Base-by-base conservation (phyloP, 2,888 invertebrate genomes). In the Ctena decussata region DNA sequence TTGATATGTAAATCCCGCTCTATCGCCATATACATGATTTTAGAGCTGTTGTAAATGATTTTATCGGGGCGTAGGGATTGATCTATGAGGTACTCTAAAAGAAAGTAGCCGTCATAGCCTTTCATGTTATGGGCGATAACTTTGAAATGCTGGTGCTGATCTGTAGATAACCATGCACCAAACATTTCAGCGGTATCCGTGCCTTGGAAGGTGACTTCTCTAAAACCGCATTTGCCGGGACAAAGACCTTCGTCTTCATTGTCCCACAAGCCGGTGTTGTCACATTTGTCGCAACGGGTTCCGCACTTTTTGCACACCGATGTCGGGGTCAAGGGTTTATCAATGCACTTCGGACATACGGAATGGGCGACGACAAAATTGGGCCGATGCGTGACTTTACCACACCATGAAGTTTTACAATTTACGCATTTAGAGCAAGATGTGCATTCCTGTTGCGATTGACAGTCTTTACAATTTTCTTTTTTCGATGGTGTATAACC, bases 201-300 rank as follows among this genome's bases (percentile, higher is more conserved):
- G 11, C 83, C 84, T 49, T 70, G 18, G 71, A 87, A 85, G 12
- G 71, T 53, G 53, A 46, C 27, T 46, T 87, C 85, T 70, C 83
- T 53, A 24, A 77, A 76, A n/a, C 82, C 84, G 39, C 88, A 88
- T 12, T 46, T 79, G 18, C 49, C 78, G 30, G 70, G 73, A 81
- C 85, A 84, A 6, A 80, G 80, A 18, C 41, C 46, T 73, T 76
- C 37, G 65, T 71, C 78, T 35, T 78, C 57, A 21, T 77, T 44
- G 5, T 44, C 77, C 30, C 69, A 44, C 37, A 35, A 37, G 35
- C 35, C n/a, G n/a, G n/a, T n/a, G n/a, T 41, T 73, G 21, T 37
- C 27, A 41, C 76, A 60, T 35, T 76, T 37, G 12, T 32, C 39
- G n/a, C 65, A 60, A n/a, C 73, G 27, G 0, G 60, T 27, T 18